Evolutionary conservation across 2,797 vertebrate genomes (phyloP), one percentile per base, ranked within the genome.

Genomic region (Uromys caudimaculatus): DNA sequence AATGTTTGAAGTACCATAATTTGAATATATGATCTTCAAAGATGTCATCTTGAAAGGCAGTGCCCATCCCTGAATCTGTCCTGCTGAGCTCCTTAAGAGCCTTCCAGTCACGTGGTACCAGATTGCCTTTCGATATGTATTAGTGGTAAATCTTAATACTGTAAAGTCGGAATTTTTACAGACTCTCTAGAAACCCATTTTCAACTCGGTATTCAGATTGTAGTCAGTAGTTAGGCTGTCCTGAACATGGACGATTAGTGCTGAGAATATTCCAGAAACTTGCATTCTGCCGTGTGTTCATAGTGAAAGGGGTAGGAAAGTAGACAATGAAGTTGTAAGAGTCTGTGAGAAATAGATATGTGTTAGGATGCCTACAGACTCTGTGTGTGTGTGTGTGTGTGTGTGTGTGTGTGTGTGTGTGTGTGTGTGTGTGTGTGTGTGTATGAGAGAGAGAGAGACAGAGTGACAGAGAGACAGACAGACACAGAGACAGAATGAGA

Each of bases 101-200:
- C 41, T 93, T 95, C 24, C 89, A 91, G 75, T 89, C 75, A 50
- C 62, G 32, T 86, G 54, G 95, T 96, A 54, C 44, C 52, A 77
- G 17, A 32, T 85, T 35, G 19, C 19, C 86, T 96, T 95, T 69
- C 52, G 73, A 19, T 38, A 35, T 71, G 95, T 14, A 17, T 50
- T 91, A 50, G 62, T 58, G 41, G 14, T 90, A 93, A 96, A 89
- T 94, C 78, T 77, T 82, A 52, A 56, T 90, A 44, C 24, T 93
- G 62, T 86, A 58, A 89, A 47, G 16, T 67, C 54, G 81, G 79
- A 78, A 32, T 83, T 64, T 89, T 79, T 81, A 73, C 54, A 60
- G 93, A 91, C 85, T 95, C 85, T 47, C 62, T 62, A 71, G 64
- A 93, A 85, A 88, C 23, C 32, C n/a, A 27, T 78, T 91, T 93